phyloP scores from a whole-genome alignment of 2,888 invertebrate genomes.

The Notodonta ziczac region DNA sequence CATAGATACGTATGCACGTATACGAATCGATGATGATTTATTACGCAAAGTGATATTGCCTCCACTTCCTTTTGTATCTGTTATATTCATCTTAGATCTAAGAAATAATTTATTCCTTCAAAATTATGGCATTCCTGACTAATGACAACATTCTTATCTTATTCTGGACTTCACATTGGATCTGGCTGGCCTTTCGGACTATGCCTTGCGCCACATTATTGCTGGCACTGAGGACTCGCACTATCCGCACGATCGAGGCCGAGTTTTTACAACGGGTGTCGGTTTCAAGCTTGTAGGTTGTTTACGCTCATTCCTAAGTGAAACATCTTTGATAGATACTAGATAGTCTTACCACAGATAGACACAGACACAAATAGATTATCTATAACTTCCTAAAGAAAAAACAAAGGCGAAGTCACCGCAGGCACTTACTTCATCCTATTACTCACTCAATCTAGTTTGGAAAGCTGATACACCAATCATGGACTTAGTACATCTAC shows the following conservation, averaged over 20 bases:
- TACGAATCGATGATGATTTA: too few relatives aligned
- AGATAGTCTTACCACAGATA: not conserved
- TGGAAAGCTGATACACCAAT: too few relatives aligned
- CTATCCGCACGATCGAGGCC: slow-evolving; percentile 51
- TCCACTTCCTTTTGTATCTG: not conserved
- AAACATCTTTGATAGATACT: slow-evolving; percentile 30
- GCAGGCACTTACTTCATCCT: too few relatives aligned
- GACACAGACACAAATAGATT: too few relatives aligned
- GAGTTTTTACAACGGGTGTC: slow-evolving; percentile 61
- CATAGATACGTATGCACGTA: not conserved
- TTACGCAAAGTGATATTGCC: not conserved
- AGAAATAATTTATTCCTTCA: too few relatives aligned
- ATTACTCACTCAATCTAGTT: too few relatives aligned
- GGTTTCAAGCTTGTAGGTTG: slow-evolving; percentile 60
- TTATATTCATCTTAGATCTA: too few relatives aligned
- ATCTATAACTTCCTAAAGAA: not conserved
- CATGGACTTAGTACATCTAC: too few relatives aligned
- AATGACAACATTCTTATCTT: too few relatives aligned
- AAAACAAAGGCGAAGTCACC: not conserved
- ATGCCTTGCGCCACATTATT: slow-evolving; percentile 9
- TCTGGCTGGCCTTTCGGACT: too few relatives aligned
- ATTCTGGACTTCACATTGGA: too few relatives aligned
- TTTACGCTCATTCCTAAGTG: slow-evolving; percentile 48
- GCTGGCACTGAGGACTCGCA: slow-evolving; percentile 34
- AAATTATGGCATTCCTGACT: too few relatives aligned